Evolutionary conservation across 2,888 invertebrate genomes (phyloP).

Genomic region (Scrobipalpa costella): DNA sequence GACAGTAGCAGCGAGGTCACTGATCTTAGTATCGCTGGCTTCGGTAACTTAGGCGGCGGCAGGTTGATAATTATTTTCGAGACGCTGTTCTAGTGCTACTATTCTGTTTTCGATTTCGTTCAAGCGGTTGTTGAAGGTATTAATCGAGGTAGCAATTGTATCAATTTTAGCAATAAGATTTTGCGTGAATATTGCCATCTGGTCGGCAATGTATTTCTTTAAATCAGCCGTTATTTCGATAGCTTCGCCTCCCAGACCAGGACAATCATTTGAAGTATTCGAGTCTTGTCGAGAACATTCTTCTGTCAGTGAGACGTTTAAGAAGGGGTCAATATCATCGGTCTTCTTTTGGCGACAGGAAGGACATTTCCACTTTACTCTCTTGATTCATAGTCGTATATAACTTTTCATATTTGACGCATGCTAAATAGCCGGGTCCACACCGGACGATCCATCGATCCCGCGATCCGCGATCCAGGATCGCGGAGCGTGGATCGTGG

Average conservation of each 20-base stretch:
- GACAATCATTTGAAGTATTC: background rate
- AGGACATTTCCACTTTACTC: too few relatives aligned
- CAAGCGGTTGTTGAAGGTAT: background rate
- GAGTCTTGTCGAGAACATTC: background rate
- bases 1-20: background rate
- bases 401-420: too few relatives aligned
- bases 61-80: background rate
- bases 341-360: too few relatives aligned
- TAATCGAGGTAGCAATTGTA: background rate
- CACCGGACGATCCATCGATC: too few relatives aligned
- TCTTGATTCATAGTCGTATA: too few relatives aligned
- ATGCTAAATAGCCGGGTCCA: too few relatives aligned
- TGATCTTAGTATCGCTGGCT: background rate
- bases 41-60: background rate
- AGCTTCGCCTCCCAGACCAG: background rate
- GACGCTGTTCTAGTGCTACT: background rate
- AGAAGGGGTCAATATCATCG: too few relatives aligned
- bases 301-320: too few relatives aligned
- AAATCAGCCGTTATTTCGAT: background rate
- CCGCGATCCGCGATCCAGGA: too few relatives aligned
- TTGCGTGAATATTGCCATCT: background rate
- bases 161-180: background rate
- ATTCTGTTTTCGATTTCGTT: too few relatives aligned
- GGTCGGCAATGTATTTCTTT: too few relatives aligned
- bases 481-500: too few relatives aligned